Evolutionary conservation across 2,888 invertebrate species (phyloP).

Genomic region (Iphiclides podalirius): DNA sequence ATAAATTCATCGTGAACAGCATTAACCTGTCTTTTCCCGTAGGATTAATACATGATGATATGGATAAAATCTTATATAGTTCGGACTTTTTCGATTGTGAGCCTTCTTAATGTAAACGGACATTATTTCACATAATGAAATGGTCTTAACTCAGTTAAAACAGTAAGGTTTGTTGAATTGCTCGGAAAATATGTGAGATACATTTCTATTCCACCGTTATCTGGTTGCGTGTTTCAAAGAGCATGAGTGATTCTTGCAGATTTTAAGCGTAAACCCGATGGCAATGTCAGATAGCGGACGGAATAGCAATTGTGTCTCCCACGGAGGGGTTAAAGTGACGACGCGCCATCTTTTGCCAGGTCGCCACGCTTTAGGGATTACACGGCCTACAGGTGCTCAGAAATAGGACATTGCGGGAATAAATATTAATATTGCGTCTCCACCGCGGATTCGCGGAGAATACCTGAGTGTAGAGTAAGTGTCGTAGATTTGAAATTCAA

Average conservation of each 20-base stretch:
- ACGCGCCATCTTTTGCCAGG: not conserved
- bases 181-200: too few species aligned
- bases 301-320: not conserved
- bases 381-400: not conserved
- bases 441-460: not conserved
- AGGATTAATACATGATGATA: too few species aligned
- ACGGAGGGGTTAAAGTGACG: not conserved
- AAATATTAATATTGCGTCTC: not conserved
- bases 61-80: too few species aligned
- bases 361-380: not conserved
- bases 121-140: too few species aligned
- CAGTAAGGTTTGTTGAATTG: too few species aligned
- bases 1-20: too few species aligned
- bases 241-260: not conserved
- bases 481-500: not conserved
- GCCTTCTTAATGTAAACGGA: too few species aligned
- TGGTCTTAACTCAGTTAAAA: too few species aligned
- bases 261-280: not conserved
- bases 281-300: not conserved
- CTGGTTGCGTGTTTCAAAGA: not conserved
- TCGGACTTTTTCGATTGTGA: too few species aligned
- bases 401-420: not conserved
- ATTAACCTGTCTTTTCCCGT: too few species aligned
- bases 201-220: too few species aligned
- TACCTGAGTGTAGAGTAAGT: not conserved